phyloP scores from a whole-genome alignment of 2,113 vertebrate genomes.

The Alces alces region DNA sequence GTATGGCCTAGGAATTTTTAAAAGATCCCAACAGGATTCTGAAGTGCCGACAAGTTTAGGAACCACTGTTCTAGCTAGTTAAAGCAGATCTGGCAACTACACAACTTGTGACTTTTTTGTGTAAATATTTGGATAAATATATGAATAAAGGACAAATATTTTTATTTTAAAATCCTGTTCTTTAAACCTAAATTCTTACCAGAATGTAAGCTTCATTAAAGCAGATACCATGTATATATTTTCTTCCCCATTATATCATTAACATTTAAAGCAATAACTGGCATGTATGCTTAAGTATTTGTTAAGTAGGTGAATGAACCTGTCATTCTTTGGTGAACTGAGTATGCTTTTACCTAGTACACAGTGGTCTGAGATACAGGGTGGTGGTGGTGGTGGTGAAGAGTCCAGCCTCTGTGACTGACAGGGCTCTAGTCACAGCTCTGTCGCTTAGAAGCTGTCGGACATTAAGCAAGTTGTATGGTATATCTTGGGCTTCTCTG shows the following conservation, averaged over 20 bases:
- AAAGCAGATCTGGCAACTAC: background rate
- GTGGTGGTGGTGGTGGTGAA: background rate
- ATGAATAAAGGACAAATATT: constrained; percentile 2
- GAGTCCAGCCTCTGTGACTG: background rate
- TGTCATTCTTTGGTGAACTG: background rate
- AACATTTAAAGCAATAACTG: background rate
- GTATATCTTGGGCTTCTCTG: background rate
- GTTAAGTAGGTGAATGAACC: constrained; percentile 4
- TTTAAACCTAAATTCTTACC: constrained; percentile 31
- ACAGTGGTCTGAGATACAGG: background rate
- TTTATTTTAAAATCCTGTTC: background rate
- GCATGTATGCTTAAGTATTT: background rate
- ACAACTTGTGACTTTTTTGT: background rate
- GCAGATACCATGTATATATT: background rate
- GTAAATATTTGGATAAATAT: constrained; percentile 1
- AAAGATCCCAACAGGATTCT: background rate
- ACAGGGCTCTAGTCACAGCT: background rate
- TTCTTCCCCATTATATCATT: background rate
- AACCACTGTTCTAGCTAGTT: background rate
- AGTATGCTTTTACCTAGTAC: background rate
- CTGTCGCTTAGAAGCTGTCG: background rate
- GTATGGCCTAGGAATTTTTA: background rate
- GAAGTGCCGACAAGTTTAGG: background rate
- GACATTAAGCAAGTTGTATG: background rate
- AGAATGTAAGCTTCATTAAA: constrained; percentile 1